These are phyloP conservation scores for Xestia rhomboidea DNA, from an alignment of 2,888 invertebrate species.

Conservation along the genomic window DNA sequence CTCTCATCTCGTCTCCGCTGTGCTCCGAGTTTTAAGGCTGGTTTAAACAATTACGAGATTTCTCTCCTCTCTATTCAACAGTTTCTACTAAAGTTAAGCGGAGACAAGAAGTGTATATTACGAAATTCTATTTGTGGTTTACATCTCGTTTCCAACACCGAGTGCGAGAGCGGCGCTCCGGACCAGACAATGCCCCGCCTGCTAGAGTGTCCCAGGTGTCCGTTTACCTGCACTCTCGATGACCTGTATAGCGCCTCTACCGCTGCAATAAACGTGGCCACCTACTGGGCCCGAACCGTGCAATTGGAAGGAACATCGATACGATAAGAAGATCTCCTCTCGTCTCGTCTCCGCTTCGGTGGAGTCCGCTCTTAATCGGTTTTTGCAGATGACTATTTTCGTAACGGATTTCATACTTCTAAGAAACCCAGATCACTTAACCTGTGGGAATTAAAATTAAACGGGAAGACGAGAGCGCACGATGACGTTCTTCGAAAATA, in stretches of 20 bases:
- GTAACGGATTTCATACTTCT: conserved; percentile 14
- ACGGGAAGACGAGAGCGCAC: conserved; percentile 24
- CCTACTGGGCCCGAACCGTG: too few species aligned
- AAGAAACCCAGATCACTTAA: conserved; percentile 39
- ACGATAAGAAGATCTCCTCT: too few species aligned
- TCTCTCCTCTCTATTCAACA: neutral
- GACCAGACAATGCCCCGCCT: too few species aligned
- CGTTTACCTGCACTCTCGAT: too few species aligned
- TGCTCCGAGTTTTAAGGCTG: neutral
- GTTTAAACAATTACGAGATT: neutral
- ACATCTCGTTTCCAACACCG: too few species aligned
- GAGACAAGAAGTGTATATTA: neutral
- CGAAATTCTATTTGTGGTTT: neutral
- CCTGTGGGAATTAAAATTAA: conserved; percentile 52
- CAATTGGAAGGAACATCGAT: too few species aligned
- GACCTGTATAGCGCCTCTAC: too few species aligned
- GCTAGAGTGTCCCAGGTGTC: too few species aligned
- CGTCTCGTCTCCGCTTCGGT: neutral
- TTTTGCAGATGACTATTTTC: conserved; percentile 4
- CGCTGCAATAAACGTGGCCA: too few species aligned
- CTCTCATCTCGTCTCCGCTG: neutral
- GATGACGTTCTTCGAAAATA: conserved; percentile 55
- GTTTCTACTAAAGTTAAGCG: neutral
- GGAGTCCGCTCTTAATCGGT: neutral
- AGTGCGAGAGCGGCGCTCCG: too few species aligned